Percentiles rank a stretch among this genome's conserved stretches.
Conservation (phyloP, 1,140 invertebrate species). For the Pseudomyrmex dendroicus region DNA sequence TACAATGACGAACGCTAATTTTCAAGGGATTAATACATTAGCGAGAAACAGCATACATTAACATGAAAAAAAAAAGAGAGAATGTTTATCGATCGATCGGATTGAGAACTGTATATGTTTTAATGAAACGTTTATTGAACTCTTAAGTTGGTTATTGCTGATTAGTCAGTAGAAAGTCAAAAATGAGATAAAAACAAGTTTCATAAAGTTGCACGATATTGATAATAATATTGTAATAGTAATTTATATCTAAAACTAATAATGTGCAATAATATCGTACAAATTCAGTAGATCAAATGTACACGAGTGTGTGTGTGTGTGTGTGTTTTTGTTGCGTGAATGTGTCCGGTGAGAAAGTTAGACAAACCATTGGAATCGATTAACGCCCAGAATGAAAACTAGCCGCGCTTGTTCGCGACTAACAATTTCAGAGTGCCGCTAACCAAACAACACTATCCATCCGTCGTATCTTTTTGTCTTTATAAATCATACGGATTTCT, state of each 20-base stretch:
- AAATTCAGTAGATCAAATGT: not conserved
- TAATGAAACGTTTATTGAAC: too few relatives aligned
- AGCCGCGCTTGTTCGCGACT: constrained; percentile 53
- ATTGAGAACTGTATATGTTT: too few relatives aligned
- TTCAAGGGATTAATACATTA: not conserved
- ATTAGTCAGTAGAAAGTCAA: too few relatives aligned
- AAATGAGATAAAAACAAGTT: too few relatives aligned
- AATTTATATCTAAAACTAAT: too few relatives aligned
- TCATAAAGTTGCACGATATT: too few relatives aligned
- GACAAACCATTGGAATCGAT: constrained; percentile 8
- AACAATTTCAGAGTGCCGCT: constrained; percentile 48
- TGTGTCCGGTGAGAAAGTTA: not conserved
- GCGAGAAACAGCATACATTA: not conserved
- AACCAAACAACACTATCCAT: not conserved
- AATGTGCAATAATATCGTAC: too few relatives aligned
- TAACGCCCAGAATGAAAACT: constrained; percentile 60
- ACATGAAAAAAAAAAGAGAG: not conserved
- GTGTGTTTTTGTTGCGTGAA: constrained; percentile 3
- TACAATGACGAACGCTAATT: not conserved
- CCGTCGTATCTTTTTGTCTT: constrained; percentile 15
- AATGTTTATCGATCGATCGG: too few relatives aligned
- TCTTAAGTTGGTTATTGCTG: too few relatives aligned
- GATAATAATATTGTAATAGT: too few relatives aligned
- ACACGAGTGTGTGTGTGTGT: too few relatives aligned
- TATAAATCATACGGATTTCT: constrained; percentile 18